These are phyloP conservation scores for Heliconius aoede DNA, from an alignment of 2,888 invertebrate species.

Conservation along the genomic window DNA sequence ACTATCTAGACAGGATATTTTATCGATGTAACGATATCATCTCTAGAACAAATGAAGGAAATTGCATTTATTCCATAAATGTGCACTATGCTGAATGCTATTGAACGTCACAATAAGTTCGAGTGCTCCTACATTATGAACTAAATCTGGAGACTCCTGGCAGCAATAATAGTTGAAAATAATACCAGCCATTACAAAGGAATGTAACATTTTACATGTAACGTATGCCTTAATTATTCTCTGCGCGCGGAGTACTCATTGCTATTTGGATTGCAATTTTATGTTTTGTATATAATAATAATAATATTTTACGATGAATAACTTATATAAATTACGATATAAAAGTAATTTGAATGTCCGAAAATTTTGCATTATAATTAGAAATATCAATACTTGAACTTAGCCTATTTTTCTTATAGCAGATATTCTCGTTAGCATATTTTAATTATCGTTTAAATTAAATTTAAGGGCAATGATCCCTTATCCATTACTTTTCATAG, in stretches of 20 bases:
- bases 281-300: neutral
- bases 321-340: too few species aligned
- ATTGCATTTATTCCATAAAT: slow-evolving; percentile 70
- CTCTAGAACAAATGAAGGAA: slow-evolving; percentile 58
- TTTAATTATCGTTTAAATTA: neutral
- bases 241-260: neutral
- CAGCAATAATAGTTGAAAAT: slow-evolving; percentile 40
- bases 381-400: too few species aligned
- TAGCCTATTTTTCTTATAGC: too few species aligned
- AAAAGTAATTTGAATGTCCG: too few species aligned
- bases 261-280: neutral
- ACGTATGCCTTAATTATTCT: slow-evolving; percentile 34
- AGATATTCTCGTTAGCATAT: too few species aligned
- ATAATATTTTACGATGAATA: neutral
- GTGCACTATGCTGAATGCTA: slow-evolving; percentile 71
- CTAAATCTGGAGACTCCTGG: slow-evolving; percentile 48
- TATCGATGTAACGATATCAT: slow-evolving; percentile 31
- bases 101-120: slow-evolving; percentile 64
- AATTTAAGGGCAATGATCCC: too few species aligned
- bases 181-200: slow-evolving; percentile 28
- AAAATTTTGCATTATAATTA: too few species aligned
- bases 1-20: neutral
- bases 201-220: slow-evolving; percentile 14
- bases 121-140: slow-evolving; percentile 65
- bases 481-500: neutral